Conservation (phyloP, 2,113 vertebrate genomes). For the Callipepla californica region DNA sequence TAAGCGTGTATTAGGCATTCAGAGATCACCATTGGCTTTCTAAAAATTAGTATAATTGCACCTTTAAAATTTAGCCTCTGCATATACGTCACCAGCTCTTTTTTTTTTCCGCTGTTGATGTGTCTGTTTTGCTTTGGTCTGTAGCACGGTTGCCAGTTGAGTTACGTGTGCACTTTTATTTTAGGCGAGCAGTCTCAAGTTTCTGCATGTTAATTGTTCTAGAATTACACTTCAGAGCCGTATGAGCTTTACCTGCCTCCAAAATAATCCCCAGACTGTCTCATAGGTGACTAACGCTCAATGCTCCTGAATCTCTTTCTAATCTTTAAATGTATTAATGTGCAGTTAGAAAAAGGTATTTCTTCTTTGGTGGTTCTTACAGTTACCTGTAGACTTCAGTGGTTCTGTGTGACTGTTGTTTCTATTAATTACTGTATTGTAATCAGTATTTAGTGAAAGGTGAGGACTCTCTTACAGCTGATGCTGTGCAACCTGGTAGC, state of each 20-base stretch:
- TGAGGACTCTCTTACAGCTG: neutral
- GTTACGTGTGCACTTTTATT: constrained; percentile 42
- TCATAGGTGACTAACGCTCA: neutral
- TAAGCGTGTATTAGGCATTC: neutral
- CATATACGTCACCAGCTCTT: neutral
- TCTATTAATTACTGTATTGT: neutral
- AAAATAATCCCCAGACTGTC: neutral
- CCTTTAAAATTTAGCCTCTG: neutral
- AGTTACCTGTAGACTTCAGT: neutral
- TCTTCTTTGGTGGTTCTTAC: neutral
- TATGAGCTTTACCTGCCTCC: constrained; percentile 23
- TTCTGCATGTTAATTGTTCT: constrained; percentile 6
- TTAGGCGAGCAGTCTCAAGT: constrained; percentile 46
- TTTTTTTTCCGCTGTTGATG: neutral
- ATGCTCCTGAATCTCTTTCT: neutral
- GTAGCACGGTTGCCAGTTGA: neutral
- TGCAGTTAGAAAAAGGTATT: neutral
- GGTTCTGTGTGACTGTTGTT: neutral
- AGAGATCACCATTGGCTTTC: neutral
- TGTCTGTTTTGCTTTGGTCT: neutral
- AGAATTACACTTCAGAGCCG: neutral
- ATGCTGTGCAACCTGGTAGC: neutral
- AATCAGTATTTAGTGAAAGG: neutral
- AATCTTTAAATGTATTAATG: neutral
- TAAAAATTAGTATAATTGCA: neutral